Evolutionary conservation across 2,113 vertebrate genomes (phyloP), one percentile per base, ranked within the genome.

Genomic region (Platysteira castanea): DNA sequence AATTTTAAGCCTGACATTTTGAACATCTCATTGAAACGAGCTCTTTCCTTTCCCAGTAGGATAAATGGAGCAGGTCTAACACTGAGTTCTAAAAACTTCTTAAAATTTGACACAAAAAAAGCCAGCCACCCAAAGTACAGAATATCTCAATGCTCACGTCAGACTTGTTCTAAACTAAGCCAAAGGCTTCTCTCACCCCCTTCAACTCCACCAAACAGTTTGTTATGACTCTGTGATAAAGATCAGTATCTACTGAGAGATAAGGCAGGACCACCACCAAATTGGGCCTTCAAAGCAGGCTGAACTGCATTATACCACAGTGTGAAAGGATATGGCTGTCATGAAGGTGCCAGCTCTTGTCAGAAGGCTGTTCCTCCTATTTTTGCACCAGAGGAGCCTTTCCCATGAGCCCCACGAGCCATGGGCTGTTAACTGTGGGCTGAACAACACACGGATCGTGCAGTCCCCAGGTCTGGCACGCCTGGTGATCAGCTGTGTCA

Each of bases 221-320:
- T 97, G 96, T 96, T 98, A 96, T 96, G 94, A 92, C 91, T 96
- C 89, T 35, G 84, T 91, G 97, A 98, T 98, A 98, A 98, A 95
- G 93, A 98, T 98, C 97, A 91, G 93, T 56, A 97, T 98, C 95
- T 95, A 94, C 71, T 96, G 92, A 97, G 95, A 97, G 97, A 98
- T 97, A 97, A 73, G 93, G 67, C 96, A 95, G 94, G 97, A 96
- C 96, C 96, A 98, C 97, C 96, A 54, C 94, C 88, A 94, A 54
- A 53, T 39, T 75, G 88, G 96, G 79, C 87, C 96, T 98, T 98
- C 97, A 98, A 98, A 98, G 97, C 85, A 85, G 6, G 59, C 89
- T 80, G 80, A 93, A 81, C 87, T 94, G 78, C 96, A 97, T 97
- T 97, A 97, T 44, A 69, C 49, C 79, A 14, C 46, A 30, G 96